Evolutionary conservation across 1,140 invertebrate species (phyloP), one percentile per base, ranked within the genome.

Genomic region (Argopecten irradians): DNA sequence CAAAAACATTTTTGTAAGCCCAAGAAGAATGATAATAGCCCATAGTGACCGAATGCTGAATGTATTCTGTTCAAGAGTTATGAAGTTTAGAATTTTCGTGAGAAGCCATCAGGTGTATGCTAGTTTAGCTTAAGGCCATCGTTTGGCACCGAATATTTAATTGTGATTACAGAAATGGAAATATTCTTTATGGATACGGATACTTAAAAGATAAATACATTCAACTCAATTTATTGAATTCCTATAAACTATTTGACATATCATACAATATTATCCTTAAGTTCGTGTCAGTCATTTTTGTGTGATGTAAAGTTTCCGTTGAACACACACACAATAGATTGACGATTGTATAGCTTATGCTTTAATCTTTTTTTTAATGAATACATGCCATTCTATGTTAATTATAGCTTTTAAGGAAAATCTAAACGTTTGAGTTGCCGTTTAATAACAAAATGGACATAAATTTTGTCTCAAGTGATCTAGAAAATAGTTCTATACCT

Each of bases 151-250:
- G n/a, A n/a, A 71, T 22, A 71, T 71, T 28, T n/a, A 71, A 71
- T 71, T 28, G 28, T 71, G 7, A 71, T 71, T 71, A 28, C 19
- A 71, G n/a, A 71, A 71, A 71, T 71, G 22, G 55, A 71, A 71
- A 28, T 16, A n/a, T 71, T 11, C 55, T 71, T n/a, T n/a, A 28
- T 71, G 55, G 2, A 1, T n/a, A 71, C 55, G 28, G 55, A 71
- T 22, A 11, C 43, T 55, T n/a, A 71, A 28, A 71, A 71, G n/a
- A 71, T 71, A 71, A 71, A 71, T n/a, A 71, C 13, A 71, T 71
- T 71, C 28, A 71, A 71, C n/a, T 71, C 55, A 71, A 28, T 71
- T 71, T 71, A 71, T 71, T 71, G 55, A 71, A 71, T 71, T 71
- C n/a, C 55, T 28, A 71, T 71, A 1, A n/a, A 71, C 7, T 71